Evolutionary conservation across 2,113 vertebrate genomes (phyloP).

Genomic region (Haliaeetus leucogaster): DNA sequence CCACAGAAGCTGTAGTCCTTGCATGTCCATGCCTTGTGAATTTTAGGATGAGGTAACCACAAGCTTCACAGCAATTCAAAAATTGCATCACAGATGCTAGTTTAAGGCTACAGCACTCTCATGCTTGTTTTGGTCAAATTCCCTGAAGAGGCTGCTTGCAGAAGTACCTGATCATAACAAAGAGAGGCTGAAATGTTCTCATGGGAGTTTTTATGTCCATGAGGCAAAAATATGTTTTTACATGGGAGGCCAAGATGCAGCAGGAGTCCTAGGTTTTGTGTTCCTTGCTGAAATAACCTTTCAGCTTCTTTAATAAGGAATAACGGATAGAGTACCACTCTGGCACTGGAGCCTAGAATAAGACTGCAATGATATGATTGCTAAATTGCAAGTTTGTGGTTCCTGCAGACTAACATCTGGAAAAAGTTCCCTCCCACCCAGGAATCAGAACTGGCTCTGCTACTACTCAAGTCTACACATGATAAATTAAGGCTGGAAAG

Average conservation of each 20-base stretch:
- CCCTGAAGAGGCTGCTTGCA: background rate
- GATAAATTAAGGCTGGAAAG: background rate
- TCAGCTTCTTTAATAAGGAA: background rate
- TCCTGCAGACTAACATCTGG: background rate
- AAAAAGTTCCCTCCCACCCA: background rate
- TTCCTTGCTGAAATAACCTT: background rate
- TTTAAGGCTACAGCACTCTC: background rate
- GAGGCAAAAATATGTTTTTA: background rate
- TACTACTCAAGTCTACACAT: slow-evolving; percentile 3
- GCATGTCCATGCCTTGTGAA: background rate
- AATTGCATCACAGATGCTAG: background rate
- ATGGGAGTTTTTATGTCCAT: background rate
- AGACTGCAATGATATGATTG: background rate
- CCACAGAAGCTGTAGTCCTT: background rate
- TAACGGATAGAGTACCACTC: background rate
- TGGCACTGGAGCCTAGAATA: background rate
- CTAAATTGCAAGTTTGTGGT: background rate
- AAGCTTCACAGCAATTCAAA: background rate
- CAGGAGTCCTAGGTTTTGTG: background rate
- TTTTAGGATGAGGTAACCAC: background rate
- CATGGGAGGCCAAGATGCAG: background rate
- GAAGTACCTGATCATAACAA: background rate
- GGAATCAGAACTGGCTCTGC: background rate
- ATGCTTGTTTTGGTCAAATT: background rate
- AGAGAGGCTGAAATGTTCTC: background rate